Evolutionary conservation across 2,888 invertebrate genomes (phyloP).

Genomic region (Drosophila pullipes): DNA sequence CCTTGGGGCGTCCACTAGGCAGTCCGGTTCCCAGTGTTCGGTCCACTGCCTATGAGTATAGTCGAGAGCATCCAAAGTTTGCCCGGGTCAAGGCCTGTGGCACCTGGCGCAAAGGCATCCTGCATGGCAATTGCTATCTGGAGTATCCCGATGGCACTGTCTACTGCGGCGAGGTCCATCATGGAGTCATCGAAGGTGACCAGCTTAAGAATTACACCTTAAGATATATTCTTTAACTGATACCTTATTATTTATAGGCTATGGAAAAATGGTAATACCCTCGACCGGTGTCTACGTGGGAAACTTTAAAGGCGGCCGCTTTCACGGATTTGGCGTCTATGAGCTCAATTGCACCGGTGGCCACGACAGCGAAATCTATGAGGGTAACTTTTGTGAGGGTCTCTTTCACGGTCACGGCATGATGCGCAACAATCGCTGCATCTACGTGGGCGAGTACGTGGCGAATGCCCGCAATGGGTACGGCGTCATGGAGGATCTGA

Average conservation of each 20-base stretch:
- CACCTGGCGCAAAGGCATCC: constrained; percentile 92
- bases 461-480: constrained; percentile 93
- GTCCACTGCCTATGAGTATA: constrained; percentile 90
- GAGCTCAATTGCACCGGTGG: constrained; percentile 91
- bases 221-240: background rate
- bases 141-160: constrained; percentile 93
- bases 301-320: constrained; percentile 89
- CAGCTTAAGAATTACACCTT: background rate
- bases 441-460: constrained; percentile 96
- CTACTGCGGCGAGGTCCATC: constrained; percentile 92
- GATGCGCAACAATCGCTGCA: constrained; percentile 92
- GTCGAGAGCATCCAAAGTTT: constrained; percentile 89
- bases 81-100: constrained; percentile 93
- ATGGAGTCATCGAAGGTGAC: constrained; percentile 85
- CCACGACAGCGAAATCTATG: constrained; percentile 90
- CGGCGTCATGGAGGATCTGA: constrained; percentile 94
- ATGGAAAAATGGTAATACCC: constrained; percentile 84
- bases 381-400: constrained; percentile 95
- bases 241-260: constrained; percentile 61
- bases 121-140: constrained; percentile 93
- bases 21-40: constrained; percentile 89
- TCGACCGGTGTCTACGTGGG: constrained; percentile 91
- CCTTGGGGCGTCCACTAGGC: constrained; percentile 87
- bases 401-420: constrained; percentile 94
- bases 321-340: constrained; percentile 91